These are phyloP conservation scores for Diachrysia chrysitis DNA, from an alignment of 2,888 invertebrate genomes.

Conservation along the genomic window DNA sequence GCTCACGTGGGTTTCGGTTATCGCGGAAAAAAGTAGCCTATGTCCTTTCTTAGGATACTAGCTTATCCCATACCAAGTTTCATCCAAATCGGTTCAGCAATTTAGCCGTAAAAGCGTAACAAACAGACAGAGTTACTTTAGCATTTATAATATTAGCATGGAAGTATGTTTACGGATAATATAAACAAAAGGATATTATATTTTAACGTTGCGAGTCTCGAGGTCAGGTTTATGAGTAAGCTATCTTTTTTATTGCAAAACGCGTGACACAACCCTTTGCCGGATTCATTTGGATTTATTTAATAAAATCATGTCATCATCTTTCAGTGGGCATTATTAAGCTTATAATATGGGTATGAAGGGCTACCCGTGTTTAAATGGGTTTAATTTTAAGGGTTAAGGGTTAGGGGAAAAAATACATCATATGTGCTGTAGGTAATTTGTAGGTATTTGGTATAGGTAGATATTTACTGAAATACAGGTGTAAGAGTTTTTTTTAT, in stretches of 20 bases:
- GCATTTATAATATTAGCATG: too few relatives aligned
- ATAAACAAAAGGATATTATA: slow-evolving; percentile 42
- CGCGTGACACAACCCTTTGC: slow-evolving; percentile 66
- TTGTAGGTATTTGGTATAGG: too few relatives aligned
- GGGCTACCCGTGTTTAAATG: neutral
- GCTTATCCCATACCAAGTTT: too few relatives aligned
- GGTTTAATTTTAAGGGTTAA: neutral
- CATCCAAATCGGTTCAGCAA: too few relatives aligned
- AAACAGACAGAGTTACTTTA: too few relatives aligned
- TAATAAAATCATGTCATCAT: slow-evolving; percentile 75
- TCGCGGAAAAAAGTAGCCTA: too few relatives aligned
- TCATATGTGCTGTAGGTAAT: neutral
- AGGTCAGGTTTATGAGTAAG: slow-evolving; percentile 71
- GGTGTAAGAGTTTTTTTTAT: too few relatives aligned
- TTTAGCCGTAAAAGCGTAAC: too few relatives aligned
- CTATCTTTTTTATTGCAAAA: slow-evolving; percentile 77
- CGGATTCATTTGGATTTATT: slow-evolving; percentile 82
- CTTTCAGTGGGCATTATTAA: slow-evolving; percentile 52
- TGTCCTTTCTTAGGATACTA: too few relatives aligned
- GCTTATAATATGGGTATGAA: slow-evolving; percentile 42
- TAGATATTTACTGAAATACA: slow-evolving; percentile 36
- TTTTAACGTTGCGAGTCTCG: slow-evolving; percentile 17
- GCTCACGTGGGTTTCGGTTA: too few relatives aligned
- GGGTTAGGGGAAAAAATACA: too few relatives aligned
- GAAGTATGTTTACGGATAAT: too few relatives aligned